A percentile compares a stretch with the other conserved stretches of the same genome.
These are phyloP conservation scores for Hirtodrosophila alboralis DNA, from an alignment of 2,888 invertebrate genomes.

Conservation along the genomic window DNA sequence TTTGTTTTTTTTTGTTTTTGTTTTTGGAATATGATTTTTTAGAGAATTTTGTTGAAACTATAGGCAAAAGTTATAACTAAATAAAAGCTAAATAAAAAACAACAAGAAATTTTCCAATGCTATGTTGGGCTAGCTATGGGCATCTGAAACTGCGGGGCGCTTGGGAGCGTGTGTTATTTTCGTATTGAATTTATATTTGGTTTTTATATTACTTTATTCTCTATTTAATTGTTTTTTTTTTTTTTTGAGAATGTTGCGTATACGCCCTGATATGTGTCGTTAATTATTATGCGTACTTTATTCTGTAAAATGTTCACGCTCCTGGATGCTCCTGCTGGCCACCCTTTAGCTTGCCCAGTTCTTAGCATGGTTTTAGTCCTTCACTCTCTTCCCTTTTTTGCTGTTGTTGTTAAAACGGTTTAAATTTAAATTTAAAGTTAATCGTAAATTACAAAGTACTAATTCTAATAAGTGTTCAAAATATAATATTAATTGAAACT, in stretches of 20 bases:
- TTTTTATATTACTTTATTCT: constrained; percentile 5
- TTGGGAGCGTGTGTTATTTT: no score
- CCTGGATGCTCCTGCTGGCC: constrained; percentile 12
- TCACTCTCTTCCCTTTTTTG: constrained; percentile 77
- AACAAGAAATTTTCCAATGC: constrained; percentile 50
- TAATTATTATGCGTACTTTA: constrained; percentile 10
- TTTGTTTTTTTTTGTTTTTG: constrained; percentile 27
- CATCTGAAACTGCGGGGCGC: not conserved
- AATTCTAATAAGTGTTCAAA: constrained; percentile 55
- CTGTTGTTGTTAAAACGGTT: constrained; percentile 43
- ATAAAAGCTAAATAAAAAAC: constrained; percentile 47
- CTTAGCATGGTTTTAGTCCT: constrained; percentile 73
- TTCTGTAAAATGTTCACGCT: constrained; percentile 7
- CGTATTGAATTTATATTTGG: constrained; percentile 1
- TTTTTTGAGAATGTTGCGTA: constrained; percentile 47
- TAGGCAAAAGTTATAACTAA: constrained; percentile 42
- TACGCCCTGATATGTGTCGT: constrained; percentile 74
- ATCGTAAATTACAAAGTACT: constrained; percentile 33
- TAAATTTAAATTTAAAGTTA: no score
- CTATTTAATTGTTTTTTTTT: no score
- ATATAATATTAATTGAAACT: constrained; percentile 23
- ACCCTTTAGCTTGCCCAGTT: constrained; percentile 29
- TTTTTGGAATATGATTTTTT: constrained; percentile 61
- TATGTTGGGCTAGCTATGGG: constrained; percentile 20
- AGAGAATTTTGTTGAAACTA: constrained; percentile 75